Base-by-base conservation (phyloP, 2,113 vertebrate species). In the Natator depressus region DNA sequence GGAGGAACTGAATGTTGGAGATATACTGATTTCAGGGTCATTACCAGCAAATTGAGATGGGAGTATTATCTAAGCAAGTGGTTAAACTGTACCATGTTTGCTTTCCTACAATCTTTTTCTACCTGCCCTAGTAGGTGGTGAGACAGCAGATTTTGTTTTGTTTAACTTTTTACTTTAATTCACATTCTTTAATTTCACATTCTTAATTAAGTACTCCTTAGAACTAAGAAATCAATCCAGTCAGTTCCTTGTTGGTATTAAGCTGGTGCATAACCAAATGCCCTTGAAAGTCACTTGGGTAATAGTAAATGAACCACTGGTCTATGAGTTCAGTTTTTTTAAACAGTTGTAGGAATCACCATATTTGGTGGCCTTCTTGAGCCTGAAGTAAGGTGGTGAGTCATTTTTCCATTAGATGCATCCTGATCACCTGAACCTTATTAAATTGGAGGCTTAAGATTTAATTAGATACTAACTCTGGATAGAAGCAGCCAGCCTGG, bases 231-330 rank as follows among this genome's bases (percentile, higher is more conserved):
- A 79, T 84, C 93, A 84, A 87, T 88, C 57, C 4, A 3, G 75
- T 92, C 31, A 75, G 55, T 80, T 97, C 85, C 93, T 82, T 62
- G 47, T 91, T 83, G 72, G 16, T 86, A 75, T 80, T 97, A 95
- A 95, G n/a, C 94, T 88, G 92, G 94, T 90, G 42, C 1, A 1
- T 82, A 88, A 87, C 80, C 2, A 95, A 95, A 88, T 96, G 96
- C 90, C 96, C 94, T 96, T 96, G 96, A 96, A 97, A 96, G 93
- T 96, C 85, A 93, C 91, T 94, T 94, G 93, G 90, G 91, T 93
- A 24, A 78, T 8, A 47, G 75, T 47, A 96, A 96, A 97, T 96
- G 93, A 95, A 88, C 87, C 91, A 89, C 89, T 95, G 95, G 94
- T 51, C 0, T 95, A 88, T 91, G 95, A 96, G 92, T 92, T 85